Evolutionary conservation across 2,797 vertebrate genomes (phyloP).

Genomic region (Paramormyrops hopkinsi): DNA sequence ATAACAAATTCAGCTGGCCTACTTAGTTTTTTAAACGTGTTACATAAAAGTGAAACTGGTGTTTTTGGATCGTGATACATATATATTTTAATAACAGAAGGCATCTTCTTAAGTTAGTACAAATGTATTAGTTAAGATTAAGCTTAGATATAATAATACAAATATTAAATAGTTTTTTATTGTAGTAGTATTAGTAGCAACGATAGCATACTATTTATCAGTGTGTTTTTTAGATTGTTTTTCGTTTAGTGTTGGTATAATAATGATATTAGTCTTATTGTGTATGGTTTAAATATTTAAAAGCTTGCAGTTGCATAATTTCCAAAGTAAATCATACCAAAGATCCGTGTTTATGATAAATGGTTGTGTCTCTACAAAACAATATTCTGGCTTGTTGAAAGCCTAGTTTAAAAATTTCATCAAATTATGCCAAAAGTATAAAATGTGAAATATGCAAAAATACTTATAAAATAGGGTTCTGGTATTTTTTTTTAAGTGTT

Average conservation of each 20-base stretch:
- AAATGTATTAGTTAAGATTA: not conserved
- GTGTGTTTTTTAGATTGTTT: not conserved
- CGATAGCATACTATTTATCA: not conserved
- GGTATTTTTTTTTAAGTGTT: not conserved
- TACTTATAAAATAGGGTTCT: not conserved
- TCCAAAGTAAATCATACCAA: not conserved
- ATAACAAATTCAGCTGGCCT: not conserved
- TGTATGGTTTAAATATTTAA: not conserved
- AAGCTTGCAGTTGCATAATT: not conserved
- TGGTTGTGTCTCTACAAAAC: not conserved
- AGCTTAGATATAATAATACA: not conserved
- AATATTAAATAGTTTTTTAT: not conserved
- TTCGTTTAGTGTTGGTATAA: not conserved
- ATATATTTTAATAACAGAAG: not conserved
- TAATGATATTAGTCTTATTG: not conserved
- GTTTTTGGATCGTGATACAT: not conserved
- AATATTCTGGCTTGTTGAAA: not conserved
- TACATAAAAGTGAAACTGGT: not conserved
- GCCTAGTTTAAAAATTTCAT: not conserved
- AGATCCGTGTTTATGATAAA: not conserved
- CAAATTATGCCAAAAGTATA: not conserved
- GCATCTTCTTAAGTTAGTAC: not conserved
- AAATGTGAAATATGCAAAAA: not conserved
- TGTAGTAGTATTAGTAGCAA: not conserved
- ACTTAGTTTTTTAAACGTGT: not conserved